A percentile compares a stretch with the other conserved stretches of the same genome.
Conservation (phyloP, 2,113 vertebrate species). For the Herpailurus yagouaroundi region DNA sequence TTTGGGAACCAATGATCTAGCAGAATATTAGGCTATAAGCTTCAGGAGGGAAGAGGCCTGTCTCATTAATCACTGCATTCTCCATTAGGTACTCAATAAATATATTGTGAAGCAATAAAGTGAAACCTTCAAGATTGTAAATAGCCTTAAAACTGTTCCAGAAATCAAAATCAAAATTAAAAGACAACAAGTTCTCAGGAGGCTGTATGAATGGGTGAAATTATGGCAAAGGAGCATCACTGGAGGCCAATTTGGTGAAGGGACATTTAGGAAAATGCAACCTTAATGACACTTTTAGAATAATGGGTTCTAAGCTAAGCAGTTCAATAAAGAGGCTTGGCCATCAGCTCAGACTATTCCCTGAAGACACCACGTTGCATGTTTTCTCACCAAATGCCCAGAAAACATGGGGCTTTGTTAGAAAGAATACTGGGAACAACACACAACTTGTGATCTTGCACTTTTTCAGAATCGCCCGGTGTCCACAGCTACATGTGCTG, state of each 20-base stretch:
- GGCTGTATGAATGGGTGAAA: not conserved
- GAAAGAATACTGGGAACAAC: not conserved
- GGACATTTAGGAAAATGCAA: not conserved
- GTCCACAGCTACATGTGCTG: not conserved
- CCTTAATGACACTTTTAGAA: not conserved
- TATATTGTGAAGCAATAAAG: not conserved
- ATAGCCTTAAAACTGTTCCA: constrained; percentile 7
- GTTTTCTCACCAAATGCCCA: not conserved
- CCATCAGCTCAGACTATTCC: not conserved
- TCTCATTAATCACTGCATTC: not conserved
- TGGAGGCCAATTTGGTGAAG: not conserved
- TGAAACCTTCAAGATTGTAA: not conserved
- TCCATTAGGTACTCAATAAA: not conserved
- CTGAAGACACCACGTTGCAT: not conserved
- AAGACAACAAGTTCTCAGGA: not conserved
- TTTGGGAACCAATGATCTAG: not conserved
- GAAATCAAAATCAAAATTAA: constrained; percentile 22
- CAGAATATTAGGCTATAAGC: not conserved
- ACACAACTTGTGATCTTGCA: not conserved
- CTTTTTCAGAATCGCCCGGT: not conserved
- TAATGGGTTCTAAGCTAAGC: not conserved
- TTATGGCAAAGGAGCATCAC: not conserved
- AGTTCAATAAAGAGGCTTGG: not conserved
- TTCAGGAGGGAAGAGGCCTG: not conserved
- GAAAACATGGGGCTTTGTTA: not conserved